phyloP scores from a whole-genome alignment of 2,888 invertebrate species.

The Drosophila mettleri region DNA sequence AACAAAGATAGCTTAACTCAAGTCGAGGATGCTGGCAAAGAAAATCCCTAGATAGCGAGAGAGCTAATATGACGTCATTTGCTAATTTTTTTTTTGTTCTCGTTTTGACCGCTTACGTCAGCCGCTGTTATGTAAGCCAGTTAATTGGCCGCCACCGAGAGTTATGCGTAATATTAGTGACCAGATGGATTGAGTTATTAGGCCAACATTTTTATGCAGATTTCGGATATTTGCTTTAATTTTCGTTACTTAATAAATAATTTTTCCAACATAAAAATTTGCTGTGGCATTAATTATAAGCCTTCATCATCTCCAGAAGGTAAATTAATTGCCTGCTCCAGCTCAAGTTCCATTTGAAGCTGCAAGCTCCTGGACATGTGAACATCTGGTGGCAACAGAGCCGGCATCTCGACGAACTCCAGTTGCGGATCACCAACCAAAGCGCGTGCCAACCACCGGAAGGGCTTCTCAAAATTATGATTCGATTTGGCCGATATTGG shows the following conservation, averaged over 20 bases:
- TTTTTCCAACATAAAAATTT: not conserved
- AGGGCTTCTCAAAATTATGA: constrained; percentile 99
- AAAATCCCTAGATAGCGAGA: constrained; percentile 1
- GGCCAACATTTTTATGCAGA: not conserved
- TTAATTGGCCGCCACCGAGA: constrained; percentile 18
- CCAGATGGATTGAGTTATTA: not conserved
- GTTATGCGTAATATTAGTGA: constrained; percentile 19
- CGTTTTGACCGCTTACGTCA: constrained; percentile 56
- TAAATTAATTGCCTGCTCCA: constrained; percentile 95
- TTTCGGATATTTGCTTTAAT: not conserved
- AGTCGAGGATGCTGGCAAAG: constrained; percentile 42
- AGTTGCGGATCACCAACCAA: constrained; percentile 98
- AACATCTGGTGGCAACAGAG: constrained; percentile 97
- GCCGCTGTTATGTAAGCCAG: constrained; percentile 43
- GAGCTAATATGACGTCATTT: constrained; percentile 56
- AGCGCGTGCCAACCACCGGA: constrained; percentile 98
- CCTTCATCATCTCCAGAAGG: constrained; percentile 95
- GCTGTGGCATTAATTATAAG: not conserved
- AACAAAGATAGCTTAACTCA: constrained; percentile 49
- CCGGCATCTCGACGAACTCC: constrained; percentile 98
- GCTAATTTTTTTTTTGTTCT: constrained; percentile 29
- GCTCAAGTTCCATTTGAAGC: constrained; percentile 96
- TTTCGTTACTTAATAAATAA: not conserved
- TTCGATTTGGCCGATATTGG: constrained; percentile 99
- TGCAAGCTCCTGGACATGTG: constrained; percentile 98